A percentile compares a stretch with the other conserved stretches of the same genome.
Evolutionary conservation across 2,113 vertebrate species (phyloP).

Genomic region (Stercorarius parasiticus): DNA sequence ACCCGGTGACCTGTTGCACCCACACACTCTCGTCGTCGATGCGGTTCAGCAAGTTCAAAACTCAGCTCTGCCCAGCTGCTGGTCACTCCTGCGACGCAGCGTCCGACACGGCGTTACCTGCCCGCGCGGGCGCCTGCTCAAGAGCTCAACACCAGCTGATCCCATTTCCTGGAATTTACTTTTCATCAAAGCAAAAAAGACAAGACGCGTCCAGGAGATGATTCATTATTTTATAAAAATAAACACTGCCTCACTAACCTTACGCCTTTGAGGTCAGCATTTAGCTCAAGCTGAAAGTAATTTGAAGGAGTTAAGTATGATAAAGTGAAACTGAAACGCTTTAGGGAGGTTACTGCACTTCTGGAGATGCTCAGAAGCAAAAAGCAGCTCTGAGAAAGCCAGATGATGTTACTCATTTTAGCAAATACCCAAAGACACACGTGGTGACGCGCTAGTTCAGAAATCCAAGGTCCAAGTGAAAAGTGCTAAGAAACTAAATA

Average conservation of each 20-base stretch:
- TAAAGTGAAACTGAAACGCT: neutral
- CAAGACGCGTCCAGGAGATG: neutral
- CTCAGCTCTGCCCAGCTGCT: neutral
- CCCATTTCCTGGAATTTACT: neutral
- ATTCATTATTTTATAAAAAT: neutral
- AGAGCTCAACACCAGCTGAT: neutral
- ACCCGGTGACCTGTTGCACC: neutral
- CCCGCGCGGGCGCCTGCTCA: neutral
- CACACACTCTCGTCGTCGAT: neutral
- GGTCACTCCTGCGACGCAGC: neutral
- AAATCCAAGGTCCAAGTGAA: neutral
- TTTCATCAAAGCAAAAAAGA: neutral
- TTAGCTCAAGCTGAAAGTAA: neutral
- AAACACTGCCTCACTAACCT: neutral
- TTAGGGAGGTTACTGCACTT: fast-evolving
- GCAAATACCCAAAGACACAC: too few relatives aligned
- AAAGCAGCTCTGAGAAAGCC: fast-evolving
- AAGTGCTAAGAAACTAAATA: fast-evolving
- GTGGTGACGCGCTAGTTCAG: neutral
- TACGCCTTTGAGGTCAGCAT: neutral
- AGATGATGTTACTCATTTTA: neutral
- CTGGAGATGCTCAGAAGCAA: neutral
- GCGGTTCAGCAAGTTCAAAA: neutral
- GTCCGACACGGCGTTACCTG: neutral
- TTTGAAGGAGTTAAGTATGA: neutral